These are phyloP conservation scores for Vulpes lagopus DNA, from an alignment of 2,113 vertebrate species.

Conservation along the genomic window DNA sequence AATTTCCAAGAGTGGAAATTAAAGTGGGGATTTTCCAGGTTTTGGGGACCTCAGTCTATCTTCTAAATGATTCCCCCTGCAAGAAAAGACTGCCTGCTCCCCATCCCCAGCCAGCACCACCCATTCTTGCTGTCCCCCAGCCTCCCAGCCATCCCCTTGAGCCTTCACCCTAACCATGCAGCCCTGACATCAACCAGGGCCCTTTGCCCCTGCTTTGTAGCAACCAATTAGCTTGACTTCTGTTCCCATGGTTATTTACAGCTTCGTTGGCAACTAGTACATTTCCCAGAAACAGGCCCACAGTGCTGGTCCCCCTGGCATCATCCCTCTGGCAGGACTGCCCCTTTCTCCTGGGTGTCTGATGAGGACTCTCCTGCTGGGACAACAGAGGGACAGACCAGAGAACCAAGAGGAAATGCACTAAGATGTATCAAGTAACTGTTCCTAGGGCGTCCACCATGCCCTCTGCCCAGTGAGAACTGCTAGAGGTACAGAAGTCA, in stretches of 20 bases:
- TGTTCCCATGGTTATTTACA: conserved; percentile 67
- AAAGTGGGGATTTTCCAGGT: background rate
- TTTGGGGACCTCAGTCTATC: background rate
- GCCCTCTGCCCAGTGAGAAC: background rate
- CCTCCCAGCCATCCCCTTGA: background rate
- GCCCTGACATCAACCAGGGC: background rate
- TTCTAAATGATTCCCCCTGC: background rate
- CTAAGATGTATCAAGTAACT: background rate
- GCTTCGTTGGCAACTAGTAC: conserved; percentile 35
- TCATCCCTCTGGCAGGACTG: background rate
- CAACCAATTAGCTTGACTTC: conserved; percentile 8
- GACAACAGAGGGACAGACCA: background rate
- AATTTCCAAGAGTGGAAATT: background rate
- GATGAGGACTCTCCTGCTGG: conserved; percentile 12
- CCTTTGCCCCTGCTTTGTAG: background rate
- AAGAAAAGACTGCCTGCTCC: background rate
- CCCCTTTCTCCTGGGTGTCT: background rate
- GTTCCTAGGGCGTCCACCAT: background rate
- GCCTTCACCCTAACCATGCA: background rate
- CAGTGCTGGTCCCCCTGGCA: background rate
- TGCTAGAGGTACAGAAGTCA: background rate
- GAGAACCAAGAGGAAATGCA: background rate
- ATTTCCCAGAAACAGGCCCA: conserved; percentile 4
- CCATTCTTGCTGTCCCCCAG: background rate
- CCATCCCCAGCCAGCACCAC: background rate